phyloP scores from a whole-genome alignment of 2,888 invertebrate species.

The Papilio protenor region DNA sequence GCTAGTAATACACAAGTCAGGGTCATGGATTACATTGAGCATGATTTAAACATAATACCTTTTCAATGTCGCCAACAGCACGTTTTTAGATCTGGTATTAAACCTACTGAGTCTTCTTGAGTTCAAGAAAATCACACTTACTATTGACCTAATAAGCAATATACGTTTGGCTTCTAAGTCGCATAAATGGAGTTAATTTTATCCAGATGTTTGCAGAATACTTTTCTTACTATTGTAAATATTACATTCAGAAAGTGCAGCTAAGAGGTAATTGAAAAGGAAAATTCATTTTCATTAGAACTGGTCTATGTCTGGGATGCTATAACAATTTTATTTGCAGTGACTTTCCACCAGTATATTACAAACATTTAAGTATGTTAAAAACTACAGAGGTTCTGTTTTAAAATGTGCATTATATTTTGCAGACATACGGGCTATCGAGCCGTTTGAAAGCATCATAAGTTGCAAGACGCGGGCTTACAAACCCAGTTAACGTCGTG shows the following conservation, averaged over 20 bases:
- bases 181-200: neutral
- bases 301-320: too few relatives aligned
- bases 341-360: too few relatives aligned
- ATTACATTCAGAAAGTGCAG: too few relatives aligned
- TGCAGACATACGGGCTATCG: neutral
- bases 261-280: too few relatives aligned
- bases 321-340: too few relatives aligned
- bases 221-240: neutral
- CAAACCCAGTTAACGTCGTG: slow-evolving; percentile 54
- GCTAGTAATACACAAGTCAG: neutral
- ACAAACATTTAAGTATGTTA: too few relatives aligned
- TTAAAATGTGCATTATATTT: neutral
- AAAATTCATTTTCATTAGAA: too few relatives aligned
- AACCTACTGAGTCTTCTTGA: neutral
- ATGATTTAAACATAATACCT: neutral
- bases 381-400: neutral
- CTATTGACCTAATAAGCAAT: neutral
- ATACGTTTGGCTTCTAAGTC: neutral
- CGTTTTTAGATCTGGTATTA: neutral
- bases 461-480: slow-evolving; percentile 42
- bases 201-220: neutral
- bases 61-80: slow-evolving; percentile 5
- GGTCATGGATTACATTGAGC: neutral
- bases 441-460: slow-evolving; percentile 1
- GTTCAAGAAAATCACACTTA: slow-evolving; percentile 3